These are phyloP conservation scores for Calonectris borealis DNA, from an alignment of 2,113 vertebrate genomes.

Conservation along the genomic window DNA sequence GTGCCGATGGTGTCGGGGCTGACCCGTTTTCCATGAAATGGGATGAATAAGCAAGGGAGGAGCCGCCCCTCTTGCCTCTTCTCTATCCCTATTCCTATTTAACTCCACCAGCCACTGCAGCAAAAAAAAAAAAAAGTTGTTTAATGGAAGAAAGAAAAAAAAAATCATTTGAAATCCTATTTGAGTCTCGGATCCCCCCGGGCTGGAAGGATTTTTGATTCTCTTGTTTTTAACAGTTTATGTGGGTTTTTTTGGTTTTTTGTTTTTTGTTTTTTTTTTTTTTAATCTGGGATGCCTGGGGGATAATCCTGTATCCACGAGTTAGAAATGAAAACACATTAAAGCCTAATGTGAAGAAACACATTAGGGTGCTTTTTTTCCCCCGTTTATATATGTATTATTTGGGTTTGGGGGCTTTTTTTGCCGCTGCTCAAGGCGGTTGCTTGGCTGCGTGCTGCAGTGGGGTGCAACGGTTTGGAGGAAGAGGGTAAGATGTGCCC, in stretches of 20 bases:
- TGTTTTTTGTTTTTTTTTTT: neutral
- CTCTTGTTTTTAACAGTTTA: neutral
- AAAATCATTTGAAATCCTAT: constrained; percentile 42
- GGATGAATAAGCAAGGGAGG: neutral
- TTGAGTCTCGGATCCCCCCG: constrained; percentile 27
- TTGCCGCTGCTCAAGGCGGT: fast-evolving
- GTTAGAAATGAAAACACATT: constrained; percentile 12
- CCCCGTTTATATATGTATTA: neutral
- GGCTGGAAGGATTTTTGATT: constrained; percentile 38
- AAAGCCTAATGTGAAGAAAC: neutral
- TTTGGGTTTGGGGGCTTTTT: neutral
- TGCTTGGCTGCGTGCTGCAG: fast-evolving
- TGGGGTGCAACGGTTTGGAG: neutral
- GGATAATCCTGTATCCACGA: neutral
- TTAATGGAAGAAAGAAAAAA: constrained; percentile 2
- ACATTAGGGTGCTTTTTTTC: neutral
- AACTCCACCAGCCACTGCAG: neutral
- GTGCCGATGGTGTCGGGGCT: fast-evolving
- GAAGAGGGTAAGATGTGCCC: neutral
- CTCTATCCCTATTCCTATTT: neutral
- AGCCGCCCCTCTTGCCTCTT: neutral
- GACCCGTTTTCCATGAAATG: fast-evolving
- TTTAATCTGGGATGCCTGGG: constrained; percentile 21
- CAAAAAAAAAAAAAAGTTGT: neutral
- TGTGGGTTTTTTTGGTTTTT: neutral